Conservation (phyloP, 2,797 vertebrate species). For the Hypotaenidia philippensis region DNA sequence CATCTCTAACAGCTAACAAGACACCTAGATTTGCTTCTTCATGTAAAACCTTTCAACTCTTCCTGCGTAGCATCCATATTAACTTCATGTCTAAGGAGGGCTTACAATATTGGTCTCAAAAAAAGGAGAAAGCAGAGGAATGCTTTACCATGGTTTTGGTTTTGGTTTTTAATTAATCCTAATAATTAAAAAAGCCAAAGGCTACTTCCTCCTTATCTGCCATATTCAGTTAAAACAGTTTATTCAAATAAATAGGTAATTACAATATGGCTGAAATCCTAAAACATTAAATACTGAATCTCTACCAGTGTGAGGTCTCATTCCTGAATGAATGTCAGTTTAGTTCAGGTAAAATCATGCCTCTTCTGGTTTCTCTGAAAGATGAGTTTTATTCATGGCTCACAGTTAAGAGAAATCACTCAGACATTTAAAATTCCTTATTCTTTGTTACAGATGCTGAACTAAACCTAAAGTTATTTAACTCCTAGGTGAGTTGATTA, state of each 20-base stretch:
- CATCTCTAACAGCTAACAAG: background rate
- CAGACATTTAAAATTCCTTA: background rate
- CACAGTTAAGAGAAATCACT: background rate
- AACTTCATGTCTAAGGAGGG: background rate
- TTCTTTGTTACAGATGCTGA: background rate
- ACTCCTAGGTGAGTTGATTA: background rate
- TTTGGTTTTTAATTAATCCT: background rate
- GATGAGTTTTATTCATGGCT: background rate
- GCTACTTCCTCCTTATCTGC: background rate
- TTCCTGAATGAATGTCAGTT: too few species aligned
- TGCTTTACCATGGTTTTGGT: background rate
- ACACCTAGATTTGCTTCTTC: background rate
- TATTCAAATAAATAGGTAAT: background rate
- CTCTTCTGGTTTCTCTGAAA: background rate
- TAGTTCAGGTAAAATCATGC: background rate
- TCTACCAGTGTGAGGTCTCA: background rate
- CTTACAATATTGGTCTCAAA: background rate
- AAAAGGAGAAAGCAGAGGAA: background rate
- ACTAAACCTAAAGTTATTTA: background rate
- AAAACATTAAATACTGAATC: background rate
- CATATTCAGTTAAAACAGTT: background rate
- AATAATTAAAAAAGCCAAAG: background rate
- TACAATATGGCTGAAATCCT: background rate
- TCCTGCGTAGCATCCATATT: background rate
- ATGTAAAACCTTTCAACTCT: background rate